Base-by-base conservation (phyloP, 2,888 invertebrate genomes). In the Acanthosepion esculentum region DNA sequence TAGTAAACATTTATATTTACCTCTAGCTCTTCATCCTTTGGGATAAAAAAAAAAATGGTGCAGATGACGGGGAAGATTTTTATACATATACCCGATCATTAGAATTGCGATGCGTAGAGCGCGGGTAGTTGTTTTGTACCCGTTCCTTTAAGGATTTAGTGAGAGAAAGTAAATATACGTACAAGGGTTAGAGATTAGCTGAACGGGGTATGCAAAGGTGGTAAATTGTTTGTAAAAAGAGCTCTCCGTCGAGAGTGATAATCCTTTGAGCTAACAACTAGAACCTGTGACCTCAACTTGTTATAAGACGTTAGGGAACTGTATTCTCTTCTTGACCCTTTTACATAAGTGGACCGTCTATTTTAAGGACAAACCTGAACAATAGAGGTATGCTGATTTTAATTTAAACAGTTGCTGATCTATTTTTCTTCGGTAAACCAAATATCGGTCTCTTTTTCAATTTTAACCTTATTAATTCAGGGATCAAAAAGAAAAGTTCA, bases 191-290 rank as follows among this genome's bases (percentile, higher is more conserved):
- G n/a, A 33, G 78, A 59, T 59, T 59, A 59, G 23, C 20, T 59
- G 23, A 59, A 20, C 12, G 33, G 15, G 3, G 4, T 15, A 78
- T 33, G 78, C 3, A 23, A 78, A 78, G 33, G 33, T n/a, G n/a
- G n/a, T n/a, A 78, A 78, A 78, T 78, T 78, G 78, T 78, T n/a
- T 78, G 78, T 78, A 78, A n/a, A 78, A 33, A 78, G n/a, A 78
- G 12, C 33, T 78, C 33, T 78, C 78, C 78, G 33, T n/a, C 18
- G 78, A 15, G 78, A 78, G 78, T 78, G n/a, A 78, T n/a, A 78
- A 78, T 78, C n/a, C 78, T 78, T 78, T 78, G n/a, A n/a, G 78
- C n/a, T 78, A 78, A 78, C 78, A 78, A 78, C 78, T 78, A n/a
- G 6, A n/a, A 18, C n/a, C 78, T 33, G 78, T 78, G 78, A 78